Conservation (phyloP, 2,888 invertebrate genomes). For the Balanococcus diminutus region DNA sequence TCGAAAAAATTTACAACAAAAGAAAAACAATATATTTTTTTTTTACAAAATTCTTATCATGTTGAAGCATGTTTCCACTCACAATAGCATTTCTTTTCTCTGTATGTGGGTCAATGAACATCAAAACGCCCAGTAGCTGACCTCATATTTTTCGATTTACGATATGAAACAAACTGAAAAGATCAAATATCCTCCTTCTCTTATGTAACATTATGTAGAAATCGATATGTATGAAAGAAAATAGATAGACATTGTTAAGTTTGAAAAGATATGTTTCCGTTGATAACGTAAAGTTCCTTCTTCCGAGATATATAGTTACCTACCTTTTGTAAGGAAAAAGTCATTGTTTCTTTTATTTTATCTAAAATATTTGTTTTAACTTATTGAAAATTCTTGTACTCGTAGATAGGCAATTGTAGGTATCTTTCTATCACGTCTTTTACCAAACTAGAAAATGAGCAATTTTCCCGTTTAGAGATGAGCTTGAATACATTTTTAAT, state of each 20-base stretch:
- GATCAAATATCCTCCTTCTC: conserved; percentile 4
- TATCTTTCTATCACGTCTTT: too few species aligned
- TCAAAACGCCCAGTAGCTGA: conserved; percentile 29
- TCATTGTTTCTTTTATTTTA: background rate
- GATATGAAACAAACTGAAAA: conserved; percentile 16
- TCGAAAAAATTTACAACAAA: too few species aligned
- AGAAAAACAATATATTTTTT: too few species aligned
- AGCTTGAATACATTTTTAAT: background rate
- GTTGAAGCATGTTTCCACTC: background rate
- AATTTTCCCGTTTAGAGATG: background rate
- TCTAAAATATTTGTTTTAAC: background rate
- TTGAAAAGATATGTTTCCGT: background rate
- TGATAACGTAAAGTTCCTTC: background rate
- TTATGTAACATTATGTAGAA: background rate
- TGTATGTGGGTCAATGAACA: conserved; percentile 32
- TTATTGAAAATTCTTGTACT: background rate
- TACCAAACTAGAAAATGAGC: background rate
- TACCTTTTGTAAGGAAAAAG: background rate
- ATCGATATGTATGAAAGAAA: background rate
- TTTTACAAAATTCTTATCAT: background rate
- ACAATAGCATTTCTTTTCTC: background rate
- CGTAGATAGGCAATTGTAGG: too few species aligned
- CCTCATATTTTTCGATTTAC: conserved; percentile 26
- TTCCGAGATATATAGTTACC: background rate
- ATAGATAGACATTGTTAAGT: background rate